phyloP scores from a whole-genome alignment of 2,113 vertebrate species.

The Amazona vittata region DNA sequence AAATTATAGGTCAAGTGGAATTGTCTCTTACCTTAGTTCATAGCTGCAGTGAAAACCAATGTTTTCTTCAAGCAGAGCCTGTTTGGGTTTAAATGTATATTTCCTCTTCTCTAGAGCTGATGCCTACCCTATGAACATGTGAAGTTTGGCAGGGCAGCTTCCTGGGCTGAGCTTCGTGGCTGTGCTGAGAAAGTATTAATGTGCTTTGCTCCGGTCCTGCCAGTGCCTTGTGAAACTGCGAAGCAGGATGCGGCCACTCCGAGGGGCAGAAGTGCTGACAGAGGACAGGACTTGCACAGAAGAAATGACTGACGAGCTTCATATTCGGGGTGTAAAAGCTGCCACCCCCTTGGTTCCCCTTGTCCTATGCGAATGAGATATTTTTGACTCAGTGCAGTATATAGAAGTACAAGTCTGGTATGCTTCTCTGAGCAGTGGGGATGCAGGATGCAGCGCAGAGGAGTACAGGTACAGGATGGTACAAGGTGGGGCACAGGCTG shows the following conservation, averaged over 20 bases:
- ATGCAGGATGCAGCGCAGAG: fast-evolving
- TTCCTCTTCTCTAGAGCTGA: constrained; percentile 23
- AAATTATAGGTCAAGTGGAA: background rate
- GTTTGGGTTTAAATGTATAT: background rate
- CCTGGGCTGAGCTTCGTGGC: constrained; percentile 9
- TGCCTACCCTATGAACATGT: background rate
- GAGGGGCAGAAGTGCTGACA: background rate
- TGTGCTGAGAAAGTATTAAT: background rate
- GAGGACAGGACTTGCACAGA: background rate
- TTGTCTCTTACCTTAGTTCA: constrained; percentile 59
- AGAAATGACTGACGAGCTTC: background rate
- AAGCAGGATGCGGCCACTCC: background rate
- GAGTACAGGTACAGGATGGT: background rate
- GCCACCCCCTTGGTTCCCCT: background rate
- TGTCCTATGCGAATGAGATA: background rate
- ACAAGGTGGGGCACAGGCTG: background rate
- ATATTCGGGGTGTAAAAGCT: background rate
- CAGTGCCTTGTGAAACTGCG: background rate
- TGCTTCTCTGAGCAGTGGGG: background rate
- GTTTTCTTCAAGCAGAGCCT: background rate
- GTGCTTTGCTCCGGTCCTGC: background rate
- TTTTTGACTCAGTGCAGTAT: background rate
- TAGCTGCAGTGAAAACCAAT: background rate
- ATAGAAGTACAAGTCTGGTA: background rate
- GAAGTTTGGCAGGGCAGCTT: constrained; percentile 12